Evolutionary conservation across 2,888 invertebrate species (phyloP).

Genomic region (Capitulum mitella): DNA sequence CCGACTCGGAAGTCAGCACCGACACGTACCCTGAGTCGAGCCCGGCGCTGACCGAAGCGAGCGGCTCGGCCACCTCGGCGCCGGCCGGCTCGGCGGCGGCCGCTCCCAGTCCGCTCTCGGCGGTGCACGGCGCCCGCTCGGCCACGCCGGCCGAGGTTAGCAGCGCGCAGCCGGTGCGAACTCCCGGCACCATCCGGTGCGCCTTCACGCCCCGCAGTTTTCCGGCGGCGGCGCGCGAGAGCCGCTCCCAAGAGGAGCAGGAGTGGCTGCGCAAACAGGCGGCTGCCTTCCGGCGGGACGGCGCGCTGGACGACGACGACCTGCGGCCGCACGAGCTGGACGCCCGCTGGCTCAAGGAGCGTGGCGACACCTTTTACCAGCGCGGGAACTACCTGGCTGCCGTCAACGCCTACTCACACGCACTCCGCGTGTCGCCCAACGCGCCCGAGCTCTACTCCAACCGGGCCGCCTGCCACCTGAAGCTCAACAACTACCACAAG

Average conservation of each 20-base stretch:
- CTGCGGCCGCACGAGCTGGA: slow-evolving; percentile 70
- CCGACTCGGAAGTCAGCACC: background rate
- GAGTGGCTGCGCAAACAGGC: slow-evolving; percentile 72
- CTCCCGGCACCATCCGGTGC: slow-evolving; percentile 54
- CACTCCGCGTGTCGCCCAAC: slow-evolving; percentile 63
- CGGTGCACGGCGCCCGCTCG: background rate
- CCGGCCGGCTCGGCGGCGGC: background rate
- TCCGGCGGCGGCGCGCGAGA: slow-evolving; percentile 71
- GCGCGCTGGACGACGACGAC: slow-evolving; percentile 61
- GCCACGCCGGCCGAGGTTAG: slow-evolving; percentile 45
- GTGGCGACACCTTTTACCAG: slow-evolving; percentile 19
- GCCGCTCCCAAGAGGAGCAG: slow-evolving; percentile 61
- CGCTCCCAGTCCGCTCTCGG: background rate
- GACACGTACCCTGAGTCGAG: background rate
- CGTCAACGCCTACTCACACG: slow-evolving; percentile 71
- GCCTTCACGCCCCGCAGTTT: slow-evolving; percentile 67
- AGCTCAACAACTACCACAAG: slow-evolving; percentile 64
- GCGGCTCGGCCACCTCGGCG: background rate
- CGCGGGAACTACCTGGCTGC: slow-evolving; percentile 12
- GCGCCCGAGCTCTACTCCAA: slow-evolving; percentile 66
- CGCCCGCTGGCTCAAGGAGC: slow-evolving; percentile 67
- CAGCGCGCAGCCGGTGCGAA: slow-evolving; percentile 54
- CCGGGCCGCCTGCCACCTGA: slow-evolving; percentile 71
- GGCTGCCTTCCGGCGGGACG: slow-evolving; percentile 58
- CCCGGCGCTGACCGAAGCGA: background rate